Evolutionary conservation across 2,888 invertebrate genomes (phyloP).

Genomic region (Drosophila prolongata): DNA sequence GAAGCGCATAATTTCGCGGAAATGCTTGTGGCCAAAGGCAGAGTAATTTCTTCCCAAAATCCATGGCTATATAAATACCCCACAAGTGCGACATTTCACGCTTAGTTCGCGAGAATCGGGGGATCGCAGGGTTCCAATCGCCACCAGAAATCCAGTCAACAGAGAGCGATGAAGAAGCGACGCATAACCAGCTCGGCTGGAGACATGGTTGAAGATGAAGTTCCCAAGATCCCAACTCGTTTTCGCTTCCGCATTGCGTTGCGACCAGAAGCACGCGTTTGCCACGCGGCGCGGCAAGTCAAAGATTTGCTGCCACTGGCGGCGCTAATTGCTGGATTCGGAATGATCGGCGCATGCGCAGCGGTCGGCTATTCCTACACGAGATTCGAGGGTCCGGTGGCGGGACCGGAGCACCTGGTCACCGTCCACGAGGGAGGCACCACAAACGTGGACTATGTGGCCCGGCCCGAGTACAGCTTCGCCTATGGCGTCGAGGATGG

Average conservation of each 20-base stretch:
- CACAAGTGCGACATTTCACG: slow-evolving; percentile 77
- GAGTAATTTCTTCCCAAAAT: slow-evolving; percentile 51
- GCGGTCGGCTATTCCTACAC: slow-evolving; percentile 88
- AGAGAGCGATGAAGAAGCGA: slow-evolving; percentile 61
- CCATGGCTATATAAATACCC: slow-evolving; percentile 74
- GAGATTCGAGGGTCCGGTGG: slow-evolving; percentile 90
- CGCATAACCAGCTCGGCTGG: slow-evolving; percentile 54
- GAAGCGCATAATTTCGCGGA: slow-evolving; percentile 79
- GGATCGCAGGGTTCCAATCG: slow-evolving; percentile 35
- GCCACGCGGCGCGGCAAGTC: slow-evolving; percentile 33
- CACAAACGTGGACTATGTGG: slow-evolving; percentile 86
- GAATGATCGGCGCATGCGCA: slow-evolving; percentile 52
- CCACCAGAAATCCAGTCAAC: slow-evolving; percentile 32
- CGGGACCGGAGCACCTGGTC: slow-evolving; percentile 86
- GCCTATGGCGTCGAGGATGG: slow-evolving; percentile 92
- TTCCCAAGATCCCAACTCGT: slow-evolving; percentile 26
- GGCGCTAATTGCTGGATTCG: slow-evolving; percentile 50
- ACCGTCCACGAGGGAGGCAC: slow-evolving; percentile 85
- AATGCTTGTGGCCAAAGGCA: slow-evolving; percentile 53
- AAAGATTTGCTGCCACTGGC: slow-evolving; percentile 39
- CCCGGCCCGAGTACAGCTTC: slow-evolving; percentile 90
- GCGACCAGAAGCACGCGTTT: slow-evolving; percentile 40
- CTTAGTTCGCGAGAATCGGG: slow-evolving; percentile 66
- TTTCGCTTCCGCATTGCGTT: slow-evolving; percentile 71
- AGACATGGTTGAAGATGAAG: slow-evolving; percentile 17